Evolutionary conservation across 2,888 invertebrate genomes (phyloP).

Genomic region (Lochmaea crataegi): DNA sequence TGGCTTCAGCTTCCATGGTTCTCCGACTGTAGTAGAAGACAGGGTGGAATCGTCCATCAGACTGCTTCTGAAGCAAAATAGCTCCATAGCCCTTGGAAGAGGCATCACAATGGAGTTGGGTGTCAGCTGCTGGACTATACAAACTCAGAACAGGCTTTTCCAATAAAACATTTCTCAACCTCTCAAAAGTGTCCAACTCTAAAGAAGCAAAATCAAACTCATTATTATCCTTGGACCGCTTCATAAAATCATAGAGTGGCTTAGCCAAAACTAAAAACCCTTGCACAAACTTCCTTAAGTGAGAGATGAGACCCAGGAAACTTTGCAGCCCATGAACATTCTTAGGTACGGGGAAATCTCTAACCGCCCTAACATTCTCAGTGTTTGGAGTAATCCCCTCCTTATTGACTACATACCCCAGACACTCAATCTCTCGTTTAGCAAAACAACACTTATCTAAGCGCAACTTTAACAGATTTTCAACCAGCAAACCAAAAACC

Average conservation of each 20-base stretch:
- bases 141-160: constrained; percentile 51
- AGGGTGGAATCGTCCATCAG: constrained; percentile 53
- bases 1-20: constrained; percentile 50
- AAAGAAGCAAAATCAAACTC: constrained; percentile 1
- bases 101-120: constrained; percentile 58
- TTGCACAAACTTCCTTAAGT: constrained; percentile 5
- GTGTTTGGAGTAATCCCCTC: too few relatives aligned
- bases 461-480: too few relatives aligned
- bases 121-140: constrained; percentile 53
- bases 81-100: constrained; percentile 54
- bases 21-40: constrained; percentile 56
- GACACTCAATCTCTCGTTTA: too few relatives aligned
- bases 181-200: too few relatives aligned
- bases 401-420: too few relatives aligned
- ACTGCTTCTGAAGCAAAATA: constrained; percentile 51
- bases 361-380: too few relatives aligned
- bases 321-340: not conserved
- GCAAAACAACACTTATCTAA: too few relatives aligned
- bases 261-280: too few relatives aligned
- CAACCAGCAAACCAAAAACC: too few relatives aligned
- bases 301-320: constrained; percentile 7
- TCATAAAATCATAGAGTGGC: too few relatives aligned
- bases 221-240: constrained; percentile 6
- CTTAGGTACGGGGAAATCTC: not conserved
- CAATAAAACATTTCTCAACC: constrained; percentile 39